Evolutionary conservation across 2,888 invertebrate species (phyloP).

Genomic region (Argyresthia goedartella): DNA sequence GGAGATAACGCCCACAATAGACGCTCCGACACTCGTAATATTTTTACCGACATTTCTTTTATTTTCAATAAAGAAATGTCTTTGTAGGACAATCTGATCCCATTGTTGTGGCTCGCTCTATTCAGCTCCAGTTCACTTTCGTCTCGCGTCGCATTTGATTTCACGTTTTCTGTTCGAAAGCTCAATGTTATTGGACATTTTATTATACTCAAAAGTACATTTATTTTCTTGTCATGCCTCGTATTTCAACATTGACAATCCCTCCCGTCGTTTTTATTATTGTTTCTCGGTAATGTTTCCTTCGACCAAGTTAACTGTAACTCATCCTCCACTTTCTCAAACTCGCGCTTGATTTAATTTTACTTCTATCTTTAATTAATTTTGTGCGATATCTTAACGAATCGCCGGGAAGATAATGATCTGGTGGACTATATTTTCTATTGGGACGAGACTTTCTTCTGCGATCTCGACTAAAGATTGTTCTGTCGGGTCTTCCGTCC

Average conservation of each 20-base stretch:
- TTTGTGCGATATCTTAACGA: neutral
- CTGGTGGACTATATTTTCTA: neutral
- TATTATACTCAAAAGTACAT: neutral
- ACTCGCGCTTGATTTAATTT: neutral
- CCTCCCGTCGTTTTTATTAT: neutral
- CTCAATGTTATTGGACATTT: neutral
- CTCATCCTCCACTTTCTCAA: neutral
- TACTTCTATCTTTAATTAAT: neutral
- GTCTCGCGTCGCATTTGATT: slow-evolving; percentile 2
- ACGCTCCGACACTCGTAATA: slow-evolving; percentile 3
- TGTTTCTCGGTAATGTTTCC: neutral
- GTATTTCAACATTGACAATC: neutral
- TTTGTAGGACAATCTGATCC: slow-evolving; percentile 1
- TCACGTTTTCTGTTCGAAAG: neutral
- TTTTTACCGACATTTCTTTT: slow-evolving; percentile 1
- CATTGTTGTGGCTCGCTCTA: slow-evolving; percentile 1
- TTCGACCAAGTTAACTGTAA: neutral
- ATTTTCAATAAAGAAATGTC: neutral
- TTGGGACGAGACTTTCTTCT: neutral
- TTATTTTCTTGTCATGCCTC: neutral
- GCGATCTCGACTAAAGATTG: neutral
- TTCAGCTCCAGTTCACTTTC: neutral
- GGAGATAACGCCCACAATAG: slow-evolving; percentile 21
- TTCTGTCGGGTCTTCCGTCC: neutral
- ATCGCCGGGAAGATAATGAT: neutral